These are phyloP conservation scores for Bombyx mandarina DNA, from an alignment of 1,140 invertebrate genomes.

Conservation along the genomic window DNA sequence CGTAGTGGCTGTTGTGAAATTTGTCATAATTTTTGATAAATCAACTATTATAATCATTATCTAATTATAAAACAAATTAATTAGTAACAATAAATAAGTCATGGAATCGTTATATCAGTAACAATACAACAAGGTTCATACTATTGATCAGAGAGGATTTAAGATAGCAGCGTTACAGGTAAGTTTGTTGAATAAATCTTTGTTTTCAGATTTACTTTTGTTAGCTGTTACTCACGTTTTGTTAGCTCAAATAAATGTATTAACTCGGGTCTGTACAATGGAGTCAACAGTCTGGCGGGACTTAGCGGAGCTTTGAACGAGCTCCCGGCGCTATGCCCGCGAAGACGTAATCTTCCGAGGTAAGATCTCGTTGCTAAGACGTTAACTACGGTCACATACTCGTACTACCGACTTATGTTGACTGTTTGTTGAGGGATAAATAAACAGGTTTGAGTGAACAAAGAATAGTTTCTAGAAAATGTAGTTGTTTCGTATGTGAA, in stretches of 20 bases:
- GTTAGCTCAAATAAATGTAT: not conserved
- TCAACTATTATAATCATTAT: too few relatives aligned
- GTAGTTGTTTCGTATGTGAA: too few relatives aligned
- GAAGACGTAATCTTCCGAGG: conserved; percentile 9
- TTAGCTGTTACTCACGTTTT: not conserved
- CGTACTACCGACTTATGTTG: not conserved
- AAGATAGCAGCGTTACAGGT: too few relatives aligned
- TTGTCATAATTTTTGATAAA: too few relatives aligned
- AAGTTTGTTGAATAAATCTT: not conserved
- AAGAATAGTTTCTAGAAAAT: too few relatives aligned
- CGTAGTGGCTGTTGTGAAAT: too few relatives aligned
- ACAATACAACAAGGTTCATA: too few relatives aligned
- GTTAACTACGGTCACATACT: not conserved
- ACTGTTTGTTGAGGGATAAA: not conserved
- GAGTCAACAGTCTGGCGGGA: conserved; percentile 47
- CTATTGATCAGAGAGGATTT: too few relatives aligned
- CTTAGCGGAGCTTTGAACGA: conserved; percentile 34
- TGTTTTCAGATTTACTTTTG: not conserved
- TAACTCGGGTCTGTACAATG: conserved; percentile 3
- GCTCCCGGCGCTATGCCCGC: conserved; percentile 16
- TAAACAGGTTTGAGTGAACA: too few relatives aligned
- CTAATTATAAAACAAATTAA: too few relatives aligned
- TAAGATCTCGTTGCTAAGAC: conserved; percentile 1
- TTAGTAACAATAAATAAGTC: too few relatives aligned
- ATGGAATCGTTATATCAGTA: too few relatives aligned